Conservation (phyloP, 2,113 vertebrate genomes). For the Acrocephalus kingi region DNA sequence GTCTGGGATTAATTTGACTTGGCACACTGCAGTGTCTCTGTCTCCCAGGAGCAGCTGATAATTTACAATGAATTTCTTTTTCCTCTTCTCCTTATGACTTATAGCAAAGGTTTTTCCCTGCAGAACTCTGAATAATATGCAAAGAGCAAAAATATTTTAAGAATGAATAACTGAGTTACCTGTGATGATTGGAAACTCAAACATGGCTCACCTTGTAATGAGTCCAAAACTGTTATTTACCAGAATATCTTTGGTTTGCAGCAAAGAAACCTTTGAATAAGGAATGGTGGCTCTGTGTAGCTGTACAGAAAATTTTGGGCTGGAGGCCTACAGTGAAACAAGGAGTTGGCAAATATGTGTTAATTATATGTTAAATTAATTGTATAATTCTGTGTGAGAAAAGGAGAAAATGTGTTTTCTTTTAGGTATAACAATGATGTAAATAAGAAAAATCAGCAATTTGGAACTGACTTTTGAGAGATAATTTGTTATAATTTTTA, state of each 20-base stretch:
- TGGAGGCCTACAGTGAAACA: neutral
- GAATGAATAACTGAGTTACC: neutral
- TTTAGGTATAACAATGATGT: neutral
- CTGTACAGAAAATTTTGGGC: neutral
- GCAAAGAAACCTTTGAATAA: neutral
- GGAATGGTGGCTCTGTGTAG: neutral
- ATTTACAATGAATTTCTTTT: constrained; percentile 46
- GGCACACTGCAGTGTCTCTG: constrained; percentile 29
- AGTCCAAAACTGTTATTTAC: neutral
- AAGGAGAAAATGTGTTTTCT: neutral
- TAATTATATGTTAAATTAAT: neutral
- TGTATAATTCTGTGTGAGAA: neutral
- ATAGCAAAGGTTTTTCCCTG: neutral
- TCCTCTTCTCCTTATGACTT: neutral
- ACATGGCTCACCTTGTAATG: neutral
- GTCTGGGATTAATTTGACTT: constrained; percentile 59
- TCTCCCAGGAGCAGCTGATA: constrained; percentile 55
- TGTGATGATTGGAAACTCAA: neutral
- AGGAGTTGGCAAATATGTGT: neutral
- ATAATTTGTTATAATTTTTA: neutral
- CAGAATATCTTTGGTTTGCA: neutral
- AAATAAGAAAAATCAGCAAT: neutral
- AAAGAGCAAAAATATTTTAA: neutral
- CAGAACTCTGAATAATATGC: neutral
- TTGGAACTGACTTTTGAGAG: neutral